Evolutionary conservation across 2,888 invertebrate genomes (phyloP), one percentile per base, ranked within the genome.

Genomic region (Tetheella fluctuosa): DNA sequence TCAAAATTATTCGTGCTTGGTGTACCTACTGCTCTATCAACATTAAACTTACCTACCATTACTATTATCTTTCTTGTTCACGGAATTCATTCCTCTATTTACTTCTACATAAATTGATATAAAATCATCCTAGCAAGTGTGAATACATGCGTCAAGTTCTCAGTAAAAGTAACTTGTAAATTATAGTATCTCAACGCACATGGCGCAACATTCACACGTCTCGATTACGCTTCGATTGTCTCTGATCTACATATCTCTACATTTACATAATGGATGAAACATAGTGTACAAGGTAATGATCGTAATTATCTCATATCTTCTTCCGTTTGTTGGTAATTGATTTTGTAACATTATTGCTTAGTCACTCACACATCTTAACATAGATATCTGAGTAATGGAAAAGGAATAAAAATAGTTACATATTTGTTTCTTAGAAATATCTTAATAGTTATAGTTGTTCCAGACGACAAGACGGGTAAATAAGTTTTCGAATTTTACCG

Each of bases 171-270:
- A 37, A 55, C 48, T 48, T 10, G 48, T 48, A 42, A 17, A n/a
- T 6, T 54, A 34, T 55, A 34, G n/a, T 53, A 54, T 23, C 17
- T 56, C 48, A 54, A 59, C 54, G 28, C 39, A 56, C 52, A 39
- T 59, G 55, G 52, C 23, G 55, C 23, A 55, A 55, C 23, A 55
- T 55, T 55, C 37, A 34, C 55, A 34, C 34, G 55, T 55, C 28
- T 34, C 55, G 55, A 55, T 55, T 34, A 30, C 34, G 28, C 20
- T 20, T 54, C 54, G 17, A 20, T 34, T 54, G 34, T 34, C 20
- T 23, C 37, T 6, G 13, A 55, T 37, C 55, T 17, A 17, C 6
- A 17, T 17, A 54, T 34, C 13, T 2, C 8, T 34, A 55, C 28
- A 54, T 54, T 54, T 54, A 30, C 54, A 54, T 54, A 54, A 28